These are phyloP conservation scores for Micromesistius poutassou DNA, from an alignment of 2,797 vertebrate genomes.

Conservation along the genomic window DNA sequence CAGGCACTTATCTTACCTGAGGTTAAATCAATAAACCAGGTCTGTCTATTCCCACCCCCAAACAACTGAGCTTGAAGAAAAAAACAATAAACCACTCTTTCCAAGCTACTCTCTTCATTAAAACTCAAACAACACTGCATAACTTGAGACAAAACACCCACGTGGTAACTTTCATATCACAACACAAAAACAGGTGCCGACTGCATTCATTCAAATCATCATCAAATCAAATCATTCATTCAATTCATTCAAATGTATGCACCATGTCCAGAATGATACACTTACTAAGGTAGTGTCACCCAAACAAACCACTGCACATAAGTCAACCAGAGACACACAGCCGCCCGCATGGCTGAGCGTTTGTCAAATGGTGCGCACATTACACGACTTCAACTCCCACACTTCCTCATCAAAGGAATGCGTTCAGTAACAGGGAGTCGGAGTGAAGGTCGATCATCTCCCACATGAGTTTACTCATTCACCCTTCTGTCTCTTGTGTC, in stretches of 20 bases:
- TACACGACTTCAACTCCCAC: neutral
- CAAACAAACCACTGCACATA: neutral
- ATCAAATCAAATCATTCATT: too few species aligned
- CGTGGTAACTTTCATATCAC: neutral
- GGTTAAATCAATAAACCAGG: neutral
- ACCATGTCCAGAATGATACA: neutral
- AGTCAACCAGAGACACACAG: neutral
- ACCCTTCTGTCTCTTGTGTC: neutral
- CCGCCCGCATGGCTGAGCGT: conserved; percentile 1
- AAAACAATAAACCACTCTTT: neutral
- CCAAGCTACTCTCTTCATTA: neutral
- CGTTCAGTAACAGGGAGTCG: neutral
- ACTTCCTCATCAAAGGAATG: neutral
- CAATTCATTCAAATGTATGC: too few species aligned
- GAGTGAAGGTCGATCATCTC: neutral
- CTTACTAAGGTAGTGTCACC: neutral
- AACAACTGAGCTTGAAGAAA: too few species aligned
- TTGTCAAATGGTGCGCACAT: neutral
- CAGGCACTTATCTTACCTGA: neutral
- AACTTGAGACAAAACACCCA: neutral
- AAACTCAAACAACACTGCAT: neutral
- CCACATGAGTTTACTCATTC: neutral
- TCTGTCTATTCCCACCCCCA: neutral
- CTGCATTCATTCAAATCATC: too few species aligned
- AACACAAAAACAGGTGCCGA: neutral